Percentiles rank a stretch among this genome's conserved stretches.
Evolutionary conservation across 1,140 invertebrate genomes (phyloP).

Genomic region (Ectropis grisescens): DNA sequence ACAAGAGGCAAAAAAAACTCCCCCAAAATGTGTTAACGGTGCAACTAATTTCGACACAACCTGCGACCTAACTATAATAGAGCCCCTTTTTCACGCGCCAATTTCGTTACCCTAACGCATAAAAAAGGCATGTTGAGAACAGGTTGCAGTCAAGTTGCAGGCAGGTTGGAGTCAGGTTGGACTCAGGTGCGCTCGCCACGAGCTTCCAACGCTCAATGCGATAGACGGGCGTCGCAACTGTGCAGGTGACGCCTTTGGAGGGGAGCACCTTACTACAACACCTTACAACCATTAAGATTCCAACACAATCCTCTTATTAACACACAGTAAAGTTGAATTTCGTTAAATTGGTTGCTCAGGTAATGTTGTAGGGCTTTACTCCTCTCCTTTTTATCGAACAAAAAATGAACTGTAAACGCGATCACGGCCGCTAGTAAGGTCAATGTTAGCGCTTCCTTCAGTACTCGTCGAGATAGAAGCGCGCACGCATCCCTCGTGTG

Average conservation of each 20-base stretch:
- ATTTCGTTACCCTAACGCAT: too few species aligned
- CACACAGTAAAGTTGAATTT: slow-evolving; percentile 12
- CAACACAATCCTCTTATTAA: background rate
- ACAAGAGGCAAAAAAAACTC: too few species aligned
- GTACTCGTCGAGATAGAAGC: slow-evolving; percentile 60
- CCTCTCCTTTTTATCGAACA: slow-evolving; percentile 70
- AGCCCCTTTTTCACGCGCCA: too few species aligned
- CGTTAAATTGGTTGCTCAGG: background rate
- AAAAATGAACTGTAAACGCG: slow-evolving; percentile 70
- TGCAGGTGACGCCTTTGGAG: slow-evolving; percentile 64
- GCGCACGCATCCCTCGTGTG: slow-evolving; percentile 56
- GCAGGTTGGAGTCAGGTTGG: too few species aligned
- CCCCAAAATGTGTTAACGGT: too few species aligned
- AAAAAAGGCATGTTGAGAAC: too few species aligned
- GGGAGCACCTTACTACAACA: slow-evolving; percentile 60
- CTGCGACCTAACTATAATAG: too few species aligned
- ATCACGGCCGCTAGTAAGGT: slow-evolving; percentile 68
- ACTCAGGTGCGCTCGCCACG: slow-evolving; percentile 40
- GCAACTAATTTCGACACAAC: too few species aligned
- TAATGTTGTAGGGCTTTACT: slow-evolving; percentile 55
- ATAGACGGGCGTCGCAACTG: slow-evolving; percentile 52
- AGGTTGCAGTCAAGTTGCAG: too few species aligned
- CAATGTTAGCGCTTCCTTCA: slow-evolving; percentile 70
- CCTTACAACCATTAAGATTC: slow-evolving; percentile 46
- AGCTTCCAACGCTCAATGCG: slow-evolving; percentile 30